A percentile compares a stretch with the other conserved stretches of the same genome.
Evolutionary conservation across 2,113 vertebrate species (phyloP).

Genomic region (Muscicapa adusta): DNA sequence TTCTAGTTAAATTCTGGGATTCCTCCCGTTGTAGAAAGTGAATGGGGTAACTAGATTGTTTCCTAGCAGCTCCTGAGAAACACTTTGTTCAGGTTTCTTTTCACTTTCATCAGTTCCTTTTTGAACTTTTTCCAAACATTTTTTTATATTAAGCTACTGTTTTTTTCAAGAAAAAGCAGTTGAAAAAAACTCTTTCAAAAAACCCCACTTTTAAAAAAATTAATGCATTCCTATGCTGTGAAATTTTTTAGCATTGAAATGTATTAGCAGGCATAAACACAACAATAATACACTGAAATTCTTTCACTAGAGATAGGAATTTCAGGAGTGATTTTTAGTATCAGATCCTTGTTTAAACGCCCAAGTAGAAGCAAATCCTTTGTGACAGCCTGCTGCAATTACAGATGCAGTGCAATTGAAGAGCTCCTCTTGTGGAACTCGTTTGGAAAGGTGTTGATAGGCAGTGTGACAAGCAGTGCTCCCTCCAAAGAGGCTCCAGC

Average conservation of each 20-base stretch:
- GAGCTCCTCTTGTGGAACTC: neutral
- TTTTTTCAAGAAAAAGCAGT: neutral
- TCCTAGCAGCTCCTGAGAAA: neutral
- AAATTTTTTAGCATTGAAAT: neutral
- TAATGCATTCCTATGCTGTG: neutral
- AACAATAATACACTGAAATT: neutral
- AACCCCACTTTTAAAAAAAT: neutral
- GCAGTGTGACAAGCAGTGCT: neutral
- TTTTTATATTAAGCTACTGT: neutral
- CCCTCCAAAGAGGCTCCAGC: neutral
- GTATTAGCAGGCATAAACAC: neutral
- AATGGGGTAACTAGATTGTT: neutral
- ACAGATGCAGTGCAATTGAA: neutral
- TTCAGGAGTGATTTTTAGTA: neutral
- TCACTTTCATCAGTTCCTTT: neutral
- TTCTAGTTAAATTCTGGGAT: neutral
- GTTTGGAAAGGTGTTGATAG: neutral
- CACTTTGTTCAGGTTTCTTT: neutral
- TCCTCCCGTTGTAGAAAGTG: neutral
- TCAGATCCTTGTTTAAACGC: neutral
- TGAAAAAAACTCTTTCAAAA: neutral
- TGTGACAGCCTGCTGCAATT: constrained; percentile 15
- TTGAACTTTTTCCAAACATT: neutral
- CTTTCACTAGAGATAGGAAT: neutral
- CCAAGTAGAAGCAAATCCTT: neutral